Evolutionary conservation across 2,888 invertebrate genomes (phyloP), one percentile per base, ranked within the genome.

Genomic region (Sinotaia quadrata): DNA sequence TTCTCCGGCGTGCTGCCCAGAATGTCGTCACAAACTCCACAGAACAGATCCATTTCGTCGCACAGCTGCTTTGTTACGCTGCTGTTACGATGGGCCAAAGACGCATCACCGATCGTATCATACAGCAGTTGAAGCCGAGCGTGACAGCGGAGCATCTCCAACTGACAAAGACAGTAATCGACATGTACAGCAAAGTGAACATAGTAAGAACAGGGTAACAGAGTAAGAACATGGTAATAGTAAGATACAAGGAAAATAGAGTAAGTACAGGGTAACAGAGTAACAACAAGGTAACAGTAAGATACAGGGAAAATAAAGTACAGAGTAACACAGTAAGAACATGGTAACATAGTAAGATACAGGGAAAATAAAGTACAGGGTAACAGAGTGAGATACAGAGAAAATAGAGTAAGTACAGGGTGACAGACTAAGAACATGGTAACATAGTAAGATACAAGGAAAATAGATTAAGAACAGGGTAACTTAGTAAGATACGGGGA

Each of bases 111-210:
- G 41, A 95, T 89, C 12, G 94, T 93, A 21, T 92, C 92, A 89
- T 95, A 95, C 81, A 96, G 94, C 75, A 93, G 91, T 0, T 94
- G 93, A 24, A 96, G 89, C 2, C 95, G 92, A 65, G 92, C 91
- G 2, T 95, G 92, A 71, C 89, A 88, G 57, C 87, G 84, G 49
- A 89, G 73, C 77, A 86, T 85, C 31, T 85, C 87, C 69, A 88
- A 81, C 88, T 89, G 73, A 18, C 80, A 58, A 36, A 54, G n/a
- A 37, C 27, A 15, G n/a, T n/a, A n/a, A n/a, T n/a, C n/a, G n/a
- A n/a, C n/a, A n/a, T 24, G 7, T 24, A 18, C 0, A 18, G 18
- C 44, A 15, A 18, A 41, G 44, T 12, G 18, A 41, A 41, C 12
- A 12, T 18, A 41, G 44, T 18, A 41, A 12, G 18, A 18, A 41